Evolutionary conservation across 2,113 vertebrate genomes (phyloP).

Genomic region (Psilopsiagon aurifrons): DNA sequence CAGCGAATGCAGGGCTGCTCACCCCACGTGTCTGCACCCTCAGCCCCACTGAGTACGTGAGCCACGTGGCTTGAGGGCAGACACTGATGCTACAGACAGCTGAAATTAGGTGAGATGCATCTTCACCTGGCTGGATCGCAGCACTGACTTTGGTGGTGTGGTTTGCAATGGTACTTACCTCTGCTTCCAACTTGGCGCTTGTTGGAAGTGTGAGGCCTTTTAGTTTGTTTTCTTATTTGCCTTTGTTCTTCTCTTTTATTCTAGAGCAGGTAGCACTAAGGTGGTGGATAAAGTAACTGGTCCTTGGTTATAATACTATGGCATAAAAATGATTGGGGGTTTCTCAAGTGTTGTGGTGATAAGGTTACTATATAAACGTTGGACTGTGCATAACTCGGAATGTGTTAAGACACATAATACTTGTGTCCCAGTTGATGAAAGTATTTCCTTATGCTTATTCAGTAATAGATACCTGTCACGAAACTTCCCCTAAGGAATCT

Average conservation of each 20-base stretch:
- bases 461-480: background rate
- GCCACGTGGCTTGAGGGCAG: background rate
- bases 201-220: background rate
- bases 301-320: background rate
- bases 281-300: background rate
- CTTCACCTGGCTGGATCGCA: background rate
- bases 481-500: slow-evolving; percentile 2
- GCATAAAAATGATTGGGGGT: background rate
- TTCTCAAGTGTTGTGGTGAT: background rate
- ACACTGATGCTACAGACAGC: background rate
- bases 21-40: background rate
- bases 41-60: background rate
- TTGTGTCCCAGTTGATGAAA: background rate
- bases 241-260: background rate
- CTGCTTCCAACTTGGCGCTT: background rate
- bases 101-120: background rate
- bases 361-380: background rate
- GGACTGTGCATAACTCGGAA: background rate
- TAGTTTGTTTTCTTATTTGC: background rate
- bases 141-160: background rate
- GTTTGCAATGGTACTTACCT: slow-evolving; percentile 31
- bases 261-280: slow-evolving; percentile 9
- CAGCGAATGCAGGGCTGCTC: background rate
- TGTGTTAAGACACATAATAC: background rate
- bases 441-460: slow-evolving; percentile 10